A percentile compares a stretch with the other conserved stretches of the same genome.
Evolutionary conservation across 2,113 vertebrate genomes (phyloP).

Genomic region (Sapayoa aenigma): DNA sequence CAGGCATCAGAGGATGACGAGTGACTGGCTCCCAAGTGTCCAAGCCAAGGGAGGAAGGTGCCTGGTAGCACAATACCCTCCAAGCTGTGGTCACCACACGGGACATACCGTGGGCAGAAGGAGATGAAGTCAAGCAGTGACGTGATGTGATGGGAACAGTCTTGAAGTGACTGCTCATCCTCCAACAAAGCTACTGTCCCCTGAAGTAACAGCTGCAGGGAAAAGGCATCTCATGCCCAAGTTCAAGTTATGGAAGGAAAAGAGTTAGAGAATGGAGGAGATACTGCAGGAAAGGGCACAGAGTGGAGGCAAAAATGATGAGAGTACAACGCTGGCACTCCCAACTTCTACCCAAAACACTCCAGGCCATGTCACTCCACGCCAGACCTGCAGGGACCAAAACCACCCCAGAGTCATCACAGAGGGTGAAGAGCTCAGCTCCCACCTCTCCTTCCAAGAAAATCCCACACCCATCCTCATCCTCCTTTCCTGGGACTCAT

Average conservation of each 20-base stretch:
- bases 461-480: neutral
- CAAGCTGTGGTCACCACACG: rapidly evolving
- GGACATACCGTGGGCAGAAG: rapidly evolving
- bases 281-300: neutral
- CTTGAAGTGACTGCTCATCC: neutral
- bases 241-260: neutral
- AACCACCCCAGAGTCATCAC: rapidly evolving
- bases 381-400: neutral
- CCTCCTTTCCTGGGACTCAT: neutral
- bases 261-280: neutral
- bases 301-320: neutral
- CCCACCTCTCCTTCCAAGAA: neutral
- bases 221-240: neutral
- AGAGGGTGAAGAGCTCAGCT: neutral
- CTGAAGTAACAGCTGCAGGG: neutral
- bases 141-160: rapidly evolving
- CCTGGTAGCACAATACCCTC: neutral
- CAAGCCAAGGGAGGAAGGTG: neutral
- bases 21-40: neutral
- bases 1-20: neutral
- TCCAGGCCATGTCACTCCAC: neutral
- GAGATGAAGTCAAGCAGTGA: neutral
- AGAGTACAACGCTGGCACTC: neutral
- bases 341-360: neutral
- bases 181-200: neutral